These are phyloP conservation scores for Ailuropoda melanoleuca DNA, from an alignment of 2,113 vertebrate genomes.

Conservation along the genomic window DNA sequence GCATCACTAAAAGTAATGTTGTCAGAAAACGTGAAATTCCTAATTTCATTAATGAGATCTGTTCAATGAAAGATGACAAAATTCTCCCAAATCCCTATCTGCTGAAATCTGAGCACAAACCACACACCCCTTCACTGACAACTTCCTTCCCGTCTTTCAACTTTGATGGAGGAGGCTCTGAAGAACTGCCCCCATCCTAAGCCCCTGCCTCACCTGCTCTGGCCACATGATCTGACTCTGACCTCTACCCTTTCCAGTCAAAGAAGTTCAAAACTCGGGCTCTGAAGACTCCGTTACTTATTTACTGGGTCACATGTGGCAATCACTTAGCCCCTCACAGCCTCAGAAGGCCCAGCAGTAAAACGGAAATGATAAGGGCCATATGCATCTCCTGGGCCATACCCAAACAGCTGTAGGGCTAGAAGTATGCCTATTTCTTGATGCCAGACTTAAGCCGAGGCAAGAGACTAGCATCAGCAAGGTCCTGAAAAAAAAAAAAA, in stretches of 20 bases:
- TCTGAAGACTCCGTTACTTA: not conserved
- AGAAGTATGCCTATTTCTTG: not conserved
- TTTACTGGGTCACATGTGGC: not conserved
- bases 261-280: not conserved
- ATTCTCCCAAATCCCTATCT: not conserved
- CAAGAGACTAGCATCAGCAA: not conserved
- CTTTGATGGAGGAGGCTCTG: not conserved
- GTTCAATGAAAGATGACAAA: not conserved
- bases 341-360: not conserved
- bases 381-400: not conserved
- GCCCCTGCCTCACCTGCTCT: not conserved
- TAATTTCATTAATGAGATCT: conserved; percentile 21
- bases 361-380: not conserved
- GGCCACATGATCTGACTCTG: not conserved
- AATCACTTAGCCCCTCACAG: not conserved
- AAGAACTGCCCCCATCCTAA: not conserved
- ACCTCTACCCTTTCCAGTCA: not conserved
- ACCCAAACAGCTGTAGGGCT: not conserved
- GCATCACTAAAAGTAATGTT: not conserved
- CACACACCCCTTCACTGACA: too few relatives aligned
- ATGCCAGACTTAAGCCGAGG: not conserved
- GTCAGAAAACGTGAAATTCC: not conserved
- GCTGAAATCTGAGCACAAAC: not conserved
- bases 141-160: not conserved
- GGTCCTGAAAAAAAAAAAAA: not conserved